Conservation (phyloP, 2,113 vertebrate species). For the Xenopus laevis region DNA sequence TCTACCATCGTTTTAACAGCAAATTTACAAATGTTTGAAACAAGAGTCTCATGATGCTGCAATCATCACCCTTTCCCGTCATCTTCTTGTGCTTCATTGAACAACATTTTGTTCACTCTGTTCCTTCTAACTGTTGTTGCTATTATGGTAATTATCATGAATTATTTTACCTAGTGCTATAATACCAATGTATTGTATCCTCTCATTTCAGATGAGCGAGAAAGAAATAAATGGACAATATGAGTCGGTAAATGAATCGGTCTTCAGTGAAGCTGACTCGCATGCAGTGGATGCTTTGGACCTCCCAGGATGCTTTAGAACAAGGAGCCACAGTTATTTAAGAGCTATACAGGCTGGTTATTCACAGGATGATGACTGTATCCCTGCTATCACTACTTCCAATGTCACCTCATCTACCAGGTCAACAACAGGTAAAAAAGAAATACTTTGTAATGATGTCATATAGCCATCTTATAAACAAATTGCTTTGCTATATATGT, state of each 20-base stretch:
- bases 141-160: background rate
- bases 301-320: constrained; percentile 94
- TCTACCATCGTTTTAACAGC: background rate
- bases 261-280: constrained; percentile 94
- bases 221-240: constrained; percentile 96
- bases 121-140: background rate
- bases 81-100: background rate
- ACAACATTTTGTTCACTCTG: constrained; percentile 9
- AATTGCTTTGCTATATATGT: no score
- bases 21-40: background rate
- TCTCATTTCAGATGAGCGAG: constrained; percentile 95
- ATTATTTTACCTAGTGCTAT: background rate
- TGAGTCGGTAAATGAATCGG: constrained; percentile 96
- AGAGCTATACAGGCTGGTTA: constrained; percentile 96
- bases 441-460: background rate
- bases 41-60: background rate
- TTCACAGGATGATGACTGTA: constrained; percentile 95
- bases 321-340: constrained; percentile 96
- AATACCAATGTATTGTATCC: constrained; percentile 53
- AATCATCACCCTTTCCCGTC: background rate
- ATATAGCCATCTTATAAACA: background rate
- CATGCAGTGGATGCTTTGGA: constrained; percentile 97
- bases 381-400: constrained; percentile 81
- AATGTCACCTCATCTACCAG: constrained; percentile 86
- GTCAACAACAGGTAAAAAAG: constrained; percentile 82